Evolutionary conservation across 2,113 vertebrate genomes (phyloP).

Genomic region (Nycticebus coucang): DNA sequence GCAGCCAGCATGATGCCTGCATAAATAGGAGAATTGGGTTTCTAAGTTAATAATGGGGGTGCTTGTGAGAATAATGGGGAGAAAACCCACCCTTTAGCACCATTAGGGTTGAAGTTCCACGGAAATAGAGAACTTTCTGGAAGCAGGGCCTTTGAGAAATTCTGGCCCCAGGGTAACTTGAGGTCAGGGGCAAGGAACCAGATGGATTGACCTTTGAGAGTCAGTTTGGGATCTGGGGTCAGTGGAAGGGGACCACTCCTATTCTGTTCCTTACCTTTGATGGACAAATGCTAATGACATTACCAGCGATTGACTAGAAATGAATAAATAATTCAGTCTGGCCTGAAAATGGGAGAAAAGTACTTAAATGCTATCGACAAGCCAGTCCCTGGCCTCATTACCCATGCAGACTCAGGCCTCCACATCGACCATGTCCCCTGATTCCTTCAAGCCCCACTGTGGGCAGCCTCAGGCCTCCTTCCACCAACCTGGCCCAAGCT

Average conservation of each 20-base stretch:
- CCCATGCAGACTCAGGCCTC: conserved; percentile 90
- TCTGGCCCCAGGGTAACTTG: background rate
- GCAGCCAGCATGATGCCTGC: background rate
- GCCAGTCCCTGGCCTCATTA: conserved; percentile 91
- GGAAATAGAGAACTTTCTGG: background rate
- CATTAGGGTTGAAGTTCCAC: background rate
- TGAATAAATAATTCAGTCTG: conserved; percentile 95
- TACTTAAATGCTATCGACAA: conserved; percentile 98
- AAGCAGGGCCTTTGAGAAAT: conserved; percentile 19
- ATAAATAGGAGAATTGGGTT: background rate
- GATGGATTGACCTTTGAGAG: conserved; percentile 51
- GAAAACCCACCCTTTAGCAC: background rate
- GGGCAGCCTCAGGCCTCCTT: conserved; percentile 66
- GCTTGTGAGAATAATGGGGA: background rate
- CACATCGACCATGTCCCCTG: conserved; percentile 85
- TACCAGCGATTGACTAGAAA: conserved; percentile 93
- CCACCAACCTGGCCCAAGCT: background rate
- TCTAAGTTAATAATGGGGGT: background rate
- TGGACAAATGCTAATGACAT: conserved; percentile 92
- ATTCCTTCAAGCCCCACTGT: conserved; percentile 71
- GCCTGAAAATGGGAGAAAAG: conserved; percentile 91
- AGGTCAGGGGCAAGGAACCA: background rate
- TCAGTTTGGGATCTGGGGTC: conserved; percentile 62
- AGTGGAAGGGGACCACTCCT: conserved; percentile 48
- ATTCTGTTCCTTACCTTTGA: conserved; percentile 79